phyloP scores from a whole-genome alignment of 2,797 vertebrate species.

The Poeciliopsis gracilis region DNA sequence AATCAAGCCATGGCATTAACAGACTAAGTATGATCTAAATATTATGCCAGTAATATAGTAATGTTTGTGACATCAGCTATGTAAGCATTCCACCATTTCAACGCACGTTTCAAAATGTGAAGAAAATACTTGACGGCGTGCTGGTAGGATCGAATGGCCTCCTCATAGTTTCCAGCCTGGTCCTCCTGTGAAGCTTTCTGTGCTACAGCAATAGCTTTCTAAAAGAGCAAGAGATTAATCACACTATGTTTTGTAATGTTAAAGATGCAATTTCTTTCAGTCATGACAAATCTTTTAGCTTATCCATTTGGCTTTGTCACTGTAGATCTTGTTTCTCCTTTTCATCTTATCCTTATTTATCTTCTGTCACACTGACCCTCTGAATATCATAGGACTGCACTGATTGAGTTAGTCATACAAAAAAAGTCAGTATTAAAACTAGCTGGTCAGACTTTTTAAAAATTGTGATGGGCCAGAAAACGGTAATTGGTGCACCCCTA shows the following conservation, averaged over 20 bases:
- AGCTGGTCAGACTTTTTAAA: background rate
- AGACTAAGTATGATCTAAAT: background rate
- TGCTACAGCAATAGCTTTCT: constrained; percentile 97
- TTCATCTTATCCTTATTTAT: background rate
- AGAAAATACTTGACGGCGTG: constrained; percentile 95
- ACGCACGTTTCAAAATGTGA: constrained; percentile 94
- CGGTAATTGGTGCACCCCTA: too few relatives aligned
- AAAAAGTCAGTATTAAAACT: background rate
- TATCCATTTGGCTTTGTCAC: background rate
- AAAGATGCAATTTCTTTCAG: background rate
- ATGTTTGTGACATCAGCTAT: constrained; percentile 9
- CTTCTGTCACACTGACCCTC: background rate
- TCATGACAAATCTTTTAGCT: background rate
- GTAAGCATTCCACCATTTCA: constrained; percentile 2
- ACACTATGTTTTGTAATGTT: background rate
- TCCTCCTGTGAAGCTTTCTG: constrained; percentile 93
- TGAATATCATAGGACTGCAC: background rate
- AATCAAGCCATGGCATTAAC: background rate
- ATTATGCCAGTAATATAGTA: background rate
- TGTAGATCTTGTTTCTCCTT: background rate
- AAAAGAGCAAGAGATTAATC: constrained; percentile 49
- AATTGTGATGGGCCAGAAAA: too few relatives aligned
- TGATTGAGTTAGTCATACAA: background rate
- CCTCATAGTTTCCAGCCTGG: constrained; percentile 91
- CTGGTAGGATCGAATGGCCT: constrained; percentile 92